Evolutionary conservation across 92 coral and sea anemone species (phyloP), one percentile per base, ranked within the genome.

Genomic region (Umimayanthus chanpuru): DNA sequence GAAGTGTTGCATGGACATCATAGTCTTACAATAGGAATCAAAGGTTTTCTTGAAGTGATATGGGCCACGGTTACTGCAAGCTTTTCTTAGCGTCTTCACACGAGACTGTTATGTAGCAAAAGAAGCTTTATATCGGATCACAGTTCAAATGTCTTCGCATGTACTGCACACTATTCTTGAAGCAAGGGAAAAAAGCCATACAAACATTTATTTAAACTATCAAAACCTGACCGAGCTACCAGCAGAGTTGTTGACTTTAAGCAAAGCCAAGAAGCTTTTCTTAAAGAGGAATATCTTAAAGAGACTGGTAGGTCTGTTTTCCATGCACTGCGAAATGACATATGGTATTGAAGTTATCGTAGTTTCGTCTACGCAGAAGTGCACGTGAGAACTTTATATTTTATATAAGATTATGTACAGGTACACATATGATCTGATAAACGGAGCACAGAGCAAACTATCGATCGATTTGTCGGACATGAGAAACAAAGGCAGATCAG

Each of bases 171-270:
- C 85, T 28, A 86, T 96, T 55, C 49, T 56, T 50, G 92, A 88
- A 82, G 98, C 98, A 7, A 89, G 83, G 70, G 44, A 79, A 29
- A 76, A 90, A 18, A 85, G 88, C 10, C 88, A 94, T 79, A 88
- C 94, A 5, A 92, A 93, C 81, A 47, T 96, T 76, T 96, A 93
- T 79, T 84, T 96, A 53, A 96, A 95, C 91, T 95, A 96, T 88
- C 96, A 94, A 29, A 92, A 93, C 79, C 91, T 96, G 4, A 68
- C 89, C 64, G 98, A 96, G 67, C 68, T 96, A 23, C 98, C 98
- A 15, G 81, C 73, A 67, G 94, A 90, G 56, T 77, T 94, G 38
- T 88, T 96, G 36, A 81, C 89, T 11, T 90, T 96, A 67, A 82
- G 87, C 29, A 90, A 89, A 77, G 92, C 92, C 32, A 92, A 92